Evolutionary conservation across 2,888 invertebrate species (phyloP).

Genomic region (Phyto melanocephala): DNA sequence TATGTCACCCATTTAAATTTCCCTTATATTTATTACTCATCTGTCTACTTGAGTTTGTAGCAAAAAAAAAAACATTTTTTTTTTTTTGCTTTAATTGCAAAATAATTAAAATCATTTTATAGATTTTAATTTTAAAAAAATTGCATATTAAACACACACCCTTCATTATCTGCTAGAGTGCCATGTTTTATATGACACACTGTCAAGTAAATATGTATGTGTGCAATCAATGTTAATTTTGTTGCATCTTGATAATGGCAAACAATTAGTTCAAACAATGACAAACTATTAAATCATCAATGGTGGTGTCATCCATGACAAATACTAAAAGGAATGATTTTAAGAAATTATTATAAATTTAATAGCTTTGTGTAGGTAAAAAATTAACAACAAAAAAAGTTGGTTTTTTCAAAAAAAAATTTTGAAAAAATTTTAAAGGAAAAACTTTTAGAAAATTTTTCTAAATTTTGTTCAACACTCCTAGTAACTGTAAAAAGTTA

Average conservation of each 20-base stretch:
- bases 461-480: too few species aligned
- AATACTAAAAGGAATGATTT: not conserved
- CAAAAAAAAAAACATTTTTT: not conserved
- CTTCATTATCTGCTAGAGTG: not conserved
- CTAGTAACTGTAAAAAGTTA: too few species aligned
- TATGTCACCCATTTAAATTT: constrained; percentile 8
- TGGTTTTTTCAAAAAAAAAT: too few species aligned
- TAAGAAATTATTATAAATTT: too few species aligned
- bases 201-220: not conserved
- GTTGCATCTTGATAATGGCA: constrained; percentile 53
- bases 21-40: constrained; percentile 42
- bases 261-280: constrained; percentile 31
- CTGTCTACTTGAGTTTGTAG: not conserved
- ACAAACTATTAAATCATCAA: constrained; percentile 23
- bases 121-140: constrained; percentile 29
- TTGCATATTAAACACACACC: constrained; percentile 35
- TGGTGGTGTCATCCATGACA: not conserved
- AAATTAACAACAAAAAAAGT: too few species aligned
- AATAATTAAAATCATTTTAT: constrained; percentile 46
- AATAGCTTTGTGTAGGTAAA: too few species aligned
- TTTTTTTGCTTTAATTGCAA: constrained; percentile 35
- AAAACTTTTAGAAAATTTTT: too few species aligned
- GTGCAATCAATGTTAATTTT: constrained; percentile 27
- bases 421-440: too few species aligned
- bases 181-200: not conserved